Evolutionary conservation across 2,888 invertebrate genomes (phyloP), one percentile per base, ranked within the genome.

Genomic region (Crematogaster levior): DNA sequence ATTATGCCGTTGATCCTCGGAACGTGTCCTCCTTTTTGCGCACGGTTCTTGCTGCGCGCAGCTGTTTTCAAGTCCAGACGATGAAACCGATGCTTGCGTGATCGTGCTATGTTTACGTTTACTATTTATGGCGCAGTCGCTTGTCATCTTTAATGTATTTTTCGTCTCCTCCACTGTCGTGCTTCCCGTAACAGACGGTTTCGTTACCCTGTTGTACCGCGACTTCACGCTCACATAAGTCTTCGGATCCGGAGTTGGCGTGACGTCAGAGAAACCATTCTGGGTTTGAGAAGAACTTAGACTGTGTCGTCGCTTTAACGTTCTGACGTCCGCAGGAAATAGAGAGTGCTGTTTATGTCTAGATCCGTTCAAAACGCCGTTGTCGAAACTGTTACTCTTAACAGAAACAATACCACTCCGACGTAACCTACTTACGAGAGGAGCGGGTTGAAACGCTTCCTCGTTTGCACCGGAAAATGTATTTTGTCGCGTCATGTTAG

Each of bases 1-100:
- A 34, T 86, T 85, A 0, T 86, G 90, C 21, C 77, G 48, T 18
- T 90, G 86, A 80, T 93, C 94, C 46, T 94, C 94, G 0, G 94
- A 94, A 1, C 94, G 91, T 0, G 94, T 94, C 61, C 92, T 89
- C 15, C 93, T 89, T 60, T 93, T 94, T 0, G 85, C 80, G 40
- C 89, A 91, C 0, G 92, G 89, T 30, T 93, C 93, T 77, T 84
- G 83, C 74, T 88, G 37, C 7, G 53, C 46, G n/a, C 70, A 74
- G 3, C 70, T 6, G 9, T 89, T 88, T 7, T 89, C 89, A 10
- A 83, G 21, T 46, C 72, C 72, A 12, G 40, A 63, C 24, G 61
- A 51, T 5, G 48, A 18, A 6, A 81, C 68, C 7, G 84, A 83
- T 3, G 82, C 65, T 48, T 91, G 92, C 40, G 91, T 86, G 61